Conservation (phyloP, 2,888 invertebrate genomes). For the Erebia palarica region DNA sequence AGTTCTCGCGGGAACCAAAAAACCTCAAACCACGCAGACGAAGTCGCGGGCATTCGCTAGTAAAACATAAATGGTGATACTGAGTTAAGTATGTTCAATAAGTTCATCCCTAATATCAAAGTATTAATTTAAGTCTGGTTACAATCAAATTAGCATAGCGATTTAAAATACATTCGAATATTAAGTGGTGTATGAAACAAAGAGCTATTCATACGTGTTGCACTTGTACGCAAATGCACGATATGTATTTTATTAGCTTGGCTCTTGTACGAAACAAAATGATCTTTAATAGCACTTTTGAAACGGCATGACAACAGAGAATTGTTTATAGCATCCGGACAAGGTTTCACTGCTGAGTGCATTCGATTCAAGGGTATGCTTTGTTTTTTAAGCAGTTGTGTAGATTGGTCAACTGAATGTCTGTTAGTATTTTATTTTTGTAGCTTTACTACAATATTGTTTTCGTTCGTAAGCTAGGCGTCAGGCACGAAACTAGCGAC, state of each 20-base stretch:
- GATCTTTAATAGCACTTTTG: constrained; percentile 37
- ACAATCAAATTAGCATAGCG: constrained; percentile 28
- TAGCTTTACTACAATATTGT: neutral
- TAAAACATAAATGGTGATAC: no score
- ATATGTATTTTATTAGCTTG: constrained; percentile 30
- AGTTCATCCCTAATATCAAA: neutral
- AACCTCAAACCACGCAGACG: no score
- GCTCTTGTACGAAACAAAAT: constrained; percentile 32
- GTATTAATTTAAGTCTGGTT: constrained; percentile 7
- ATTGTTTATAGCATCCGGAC: constrained; percentile 25
- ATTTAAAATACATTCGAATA: constrained; percentile 27
- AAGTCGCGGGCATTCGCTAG: no score
- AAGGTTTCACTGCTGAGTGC: constrained; percentile 11
- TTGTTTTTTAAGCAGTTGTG: neutral
- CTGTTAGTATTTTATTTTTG: neutral
- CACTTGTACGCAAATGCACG: constrained; percentile 25
- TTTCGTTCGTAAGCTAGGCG: neutral
- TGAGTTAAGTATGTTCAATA: neutral
- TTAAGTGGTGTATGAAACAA: constrained; percentile 38
- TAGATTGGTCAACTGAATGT: neutral
- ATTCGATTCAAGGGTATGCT: constrained; percentile 17
- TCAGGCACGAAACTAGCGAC: no score
- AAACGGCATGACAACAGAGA: constrained; percentile 26
- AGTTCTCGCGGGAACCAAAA: no score
- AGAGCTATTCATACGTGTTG: constrained; percentile 41